Evolutionary conservation across 2,888 invertebrate species (phyloP), one percentile per base, ranked within the genome.

Genomic region (Amphipoea lucens): DNA sequence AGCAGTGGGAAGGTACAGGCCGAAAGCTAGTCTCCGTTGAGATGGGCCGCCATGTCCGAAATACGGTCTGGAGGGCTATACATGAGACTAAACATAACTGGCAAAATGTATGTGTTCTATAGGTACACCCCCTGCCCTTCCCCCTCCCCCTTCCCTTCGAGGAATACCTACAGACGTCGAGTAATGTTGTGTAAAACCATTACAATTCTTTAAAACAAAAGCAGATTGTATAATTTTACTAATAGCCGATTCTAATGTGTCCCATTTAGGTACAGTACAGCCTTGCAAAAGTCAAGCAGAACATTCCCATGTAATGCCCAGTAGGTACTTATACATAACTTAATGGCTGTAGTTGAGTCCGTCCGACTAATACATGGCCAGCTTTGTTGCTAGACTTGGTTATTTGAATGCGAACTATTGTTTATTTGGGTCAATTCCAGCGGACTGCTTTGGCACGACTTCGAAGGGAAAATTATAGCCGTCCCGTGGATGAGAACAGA

Each of bases 341-440:
- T 76, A 82, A 82, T 77, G 60, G 69, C 67, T n/a, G 45, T 75
- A 60, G 73, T 77, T 78, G 45, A 83, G 78, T 83, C 82, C 78
- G 82, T 82, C 78, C 68, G 75, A 76, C 76, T 79, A 87, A 78
- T 82, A 84, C 72, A 82, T 67, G 74, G 48, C 45, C 71, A 82
- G 85, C 83, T 87, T 84, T 86, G 85, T 88, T 71, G 68, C 82
- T 60, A 60, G 75, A 85, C 84, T 82, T 78, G 83, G 87, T 88
- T 87, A 90, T 87, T 88, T 86, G 90, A 85, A 88, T 74, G 69
- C 82, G 66, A 86, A 82, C 89, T 87, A 69, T 81, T 92, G 90
- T 92, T 92, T 92, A 92, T 93, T 92, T 92, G 92, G 94, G 93
- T 92, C 92, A 92, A 88, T 90, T 89, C 89, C 84, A 90, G 87